These are phyloP conservation scores for Meandrina meandrites DNA, from an alignment of 92 coral and sea anemone species.

Conservation along the genomic window DNA sequence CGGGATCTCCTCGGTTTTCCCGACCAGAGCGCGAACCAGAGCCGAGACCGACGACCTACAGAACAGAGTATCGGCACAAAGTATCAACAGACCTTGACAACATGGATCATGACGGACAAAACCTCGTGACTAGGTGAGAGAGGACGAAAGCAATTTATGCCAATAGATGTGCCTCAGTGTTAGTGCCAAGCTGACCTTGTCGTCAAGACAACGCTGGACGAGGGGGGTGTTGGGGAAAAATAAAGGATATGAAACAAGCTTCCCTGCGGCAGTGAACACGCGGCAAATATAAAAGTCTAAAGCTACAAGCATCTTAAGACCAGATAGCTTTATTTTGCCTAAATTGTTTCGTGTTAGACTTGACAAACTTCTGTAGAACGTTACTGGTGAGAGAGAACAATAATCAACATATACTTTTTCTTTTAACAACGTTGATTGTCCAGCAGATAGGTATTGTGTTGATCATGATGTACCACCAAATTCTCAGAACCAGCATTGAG, in stretches of 20 bases:
- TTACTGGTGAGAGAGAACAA: background rate
- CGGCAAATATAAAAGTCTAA: background rate
- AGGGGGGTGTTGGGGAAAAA: too few species aligned
- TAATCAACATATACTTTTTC: background rate
- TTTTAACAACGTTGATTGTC: too few species aligned
- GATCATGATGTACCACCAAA: background rate
- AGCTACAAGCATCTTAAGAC: background rate
- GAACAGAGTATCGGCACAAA: constrained; percentile 71
- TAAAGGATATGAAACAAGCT: too few species aligned
- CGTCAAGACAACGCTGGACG: background rate
- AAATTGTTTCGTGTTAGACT: background rate
- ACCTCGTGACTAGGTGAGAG: constrained; percentile 76
- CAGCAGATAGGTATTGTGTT: background rate
- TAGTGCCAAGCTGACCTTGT: background rate
- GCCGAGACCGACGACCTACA: constrained; percentile 77
- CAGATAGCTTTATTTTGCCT: background rate
- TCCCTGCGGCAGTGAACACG: background rate
- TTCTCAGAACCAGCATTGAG: background rate
- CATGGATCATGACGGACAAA: constrained; percentile 58
- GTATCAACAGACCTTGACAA: constrained; percentile 54
- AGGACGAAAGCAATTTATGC: background rate
- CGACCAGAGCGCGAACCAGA: constrained; percentile 68
- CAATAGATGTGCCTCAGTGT: background rate
- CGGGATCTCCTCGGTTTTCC: constrained; percentile 44
- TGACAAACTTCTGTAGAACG: background rate